phyloP scores from a whole-genome alignment of 2,888 invertebrate genomes.

The Orchesella flavescens region DNA sequence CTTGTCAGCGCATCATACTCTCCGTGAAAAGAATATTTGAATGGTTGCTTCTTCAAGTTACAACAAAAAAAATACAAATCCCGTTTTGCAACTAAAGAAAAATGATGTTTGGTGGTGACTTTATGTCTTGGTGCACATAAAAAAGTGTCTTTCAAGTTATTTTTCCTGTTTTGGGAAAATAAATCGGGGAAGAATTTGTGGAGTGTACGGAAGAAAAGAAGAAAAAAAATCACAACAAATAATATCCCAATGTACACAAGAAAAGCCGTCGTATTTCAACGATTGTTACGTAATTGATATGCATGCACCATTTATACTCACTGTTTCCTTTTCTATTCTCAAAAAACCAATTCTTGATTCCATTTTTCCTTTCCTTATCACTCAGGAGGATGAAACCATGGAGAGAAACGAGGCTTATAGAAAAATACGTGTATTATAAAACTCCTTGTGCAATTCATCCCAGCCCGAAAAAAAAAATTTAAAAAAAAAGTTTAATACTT shows the following conservation, averaged over 20 bases:
- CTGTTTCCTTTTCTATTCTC: no score
- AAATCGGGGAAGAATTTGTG: not conserved
- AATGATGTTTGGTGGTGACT: not conserved
- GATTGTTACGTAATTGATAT: no score
- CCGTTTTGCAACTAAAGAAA: not conserved
- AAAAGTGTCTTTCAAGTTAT: not conserved
- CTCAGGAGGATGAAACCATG: not conserved
- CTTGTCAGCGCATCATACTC: slow-evolving; percentile 46
- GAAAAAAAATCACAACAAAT: no score
- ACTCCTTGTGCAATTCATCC: no score
- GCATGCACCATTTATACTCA: no score
- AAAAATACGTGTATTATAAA: no score
- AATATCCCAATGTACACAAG: no score
- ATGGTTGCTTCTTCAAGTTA: not conserved
- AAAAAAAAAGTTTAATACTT: not conserved
- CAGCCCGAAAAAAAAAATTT: not conserved
- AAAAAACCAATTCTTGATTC: not conserved
- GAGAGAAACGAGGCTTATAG: not conserved
- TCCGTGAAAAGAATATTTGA: slow-evolving; percentile 11
- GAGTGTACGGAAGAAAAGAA: no score
- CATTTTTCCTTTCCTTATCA: not conserved
- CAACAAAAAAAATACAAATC: not conserved
- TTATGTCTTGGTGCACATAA: not conserved
- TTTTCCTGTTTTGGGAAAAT: not conserved
- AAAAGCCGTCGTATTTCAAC: no score